These are phyloP conservation scores for Halcyon badia DNA, from an alignment of 2,797 vertebrate species.

Conservation along the genomic window DNA sequence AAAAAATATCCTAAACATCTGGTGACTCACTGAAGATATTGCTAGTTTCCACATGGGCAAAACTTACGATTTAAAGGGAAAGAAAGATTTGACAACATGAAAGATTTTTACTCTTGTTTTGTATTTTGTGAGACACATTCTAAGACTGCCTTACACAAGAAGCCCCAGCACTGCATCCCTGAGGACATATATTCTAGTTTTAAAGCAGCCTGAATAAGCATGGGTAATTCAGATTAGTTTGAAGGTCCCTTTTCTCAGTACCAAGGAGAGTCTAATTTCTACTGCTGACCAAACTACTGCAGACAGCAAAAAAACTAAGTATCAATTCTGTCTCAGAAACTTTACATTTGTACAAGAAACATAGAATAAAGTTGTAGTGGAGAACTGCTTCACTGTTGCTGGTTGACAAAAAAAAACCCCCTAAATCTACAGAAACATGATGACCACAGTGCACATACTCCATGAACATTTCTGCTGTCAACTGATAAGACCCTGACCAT, in stretches of 20 bases:
- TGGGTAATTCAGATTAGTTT: neutral
- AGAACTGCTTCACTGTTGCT: neutral
- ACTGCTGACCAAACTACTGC: neutral
- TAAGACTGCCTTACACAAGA: neutral
- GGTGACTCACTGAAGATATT: neutral
- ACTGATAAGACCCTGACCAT: neutral
- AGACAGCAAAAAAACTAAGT: neutral
- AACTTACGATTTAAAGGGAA: neutral
- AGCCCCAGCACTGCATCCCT: neutral
- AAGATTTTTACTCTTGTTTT: neutral
- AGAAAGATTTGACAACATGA: neutral
- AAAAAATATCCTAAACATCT: neutral
- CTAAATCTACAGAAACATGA: neutral
- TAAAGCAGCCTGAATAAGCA: neutral
- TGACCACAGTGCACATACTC: rapidly evolving
- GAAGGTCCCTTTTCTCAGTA: neutral
- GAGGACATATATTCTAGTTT: neutral
- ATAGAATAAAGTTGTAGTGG: neutral
- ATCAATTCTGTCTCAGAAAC: neutral
- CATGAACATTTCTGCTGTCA: neutral
- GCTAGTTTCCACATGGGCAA: neutral
- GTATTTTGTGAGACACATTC: neutral
- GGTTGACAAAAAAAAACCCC: neutral
- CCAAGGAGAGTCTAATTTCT: neutral
- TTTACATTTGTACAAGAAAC: neutral